Percentiles rank a stretch among this genome's conserved stretches.
These are phyloP conservation scores for Sipunculus nudus DNA, from an alignment of 2,888 invertebrate genomes.

Conservation along the genomic window DNA sequence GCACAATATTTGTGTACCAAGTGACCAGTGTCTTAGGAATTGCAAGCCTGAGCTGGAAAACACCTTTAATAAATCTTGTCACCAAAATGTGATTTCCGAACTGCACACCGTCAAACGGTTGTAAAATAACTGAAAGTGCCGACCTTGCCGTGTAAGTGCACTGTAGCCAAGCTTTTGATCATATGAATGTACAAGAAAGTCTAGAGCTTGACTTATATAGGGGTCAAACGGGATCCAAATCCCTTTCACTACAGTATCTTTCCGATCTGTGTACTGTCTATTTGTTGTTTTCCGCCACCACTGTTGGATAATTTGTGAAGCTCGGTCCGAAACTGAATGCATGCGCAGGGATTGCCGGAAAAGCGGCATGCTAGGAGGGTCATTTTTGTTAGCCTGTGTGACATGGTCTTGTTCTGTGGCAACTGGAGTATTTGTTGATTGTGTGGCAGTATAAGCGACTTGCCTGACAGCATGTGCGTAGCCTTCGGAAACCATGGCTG, in stretches of 20 bases:
- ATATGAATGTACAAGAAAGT: too few species aligned
- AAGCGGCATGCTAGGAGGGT: too few species aligned
- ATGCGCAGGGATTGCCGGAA: constrained; percentile 21
- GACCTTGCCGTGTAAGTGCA: constrained; percentile 24
- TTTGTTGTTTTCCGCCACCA: constrained; percentile 35
- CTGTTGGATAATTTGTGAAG: constrained; percentile 17
- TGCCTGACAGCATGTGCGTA: too few species aligned
- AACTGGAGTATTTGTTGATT: too few species aligned
- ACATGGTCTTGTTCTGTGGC: too few species aligned
- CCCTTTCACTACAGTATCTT: constrained; percentile 11
- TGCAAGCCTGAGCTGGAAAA: constrained; percentile 24
- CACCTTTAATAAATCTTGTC: constrained; percentile 33
- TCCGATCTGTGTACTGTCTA: constrained; percentile 28
- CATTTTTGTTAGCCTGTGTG: too few species aligned
- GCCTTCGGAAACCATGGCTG: too few species aligned
- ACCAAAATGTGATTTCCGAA: constrained; percentile 15
- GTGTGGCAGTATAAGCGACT: too few species aligned
- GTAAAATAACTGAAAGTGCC: neutral
- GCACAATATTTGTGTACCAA: constrained; percentile 30
- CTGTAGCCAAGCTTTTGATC: constrained; percentile 21
- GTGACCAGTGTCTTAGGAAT: constrained; percentile 26
- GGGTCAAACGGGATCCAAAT: constrained; percentile 14
- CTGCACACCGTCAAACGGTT: neutral
- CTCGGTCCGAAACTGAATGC: neutral
- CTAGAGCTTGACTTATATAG: too few species aligned